These are phyloP conservation scores for Adrianichthys oophorus DNA, from an alignment of 2,797 vertebrate species.

Conservation along the genomic window DNA sequence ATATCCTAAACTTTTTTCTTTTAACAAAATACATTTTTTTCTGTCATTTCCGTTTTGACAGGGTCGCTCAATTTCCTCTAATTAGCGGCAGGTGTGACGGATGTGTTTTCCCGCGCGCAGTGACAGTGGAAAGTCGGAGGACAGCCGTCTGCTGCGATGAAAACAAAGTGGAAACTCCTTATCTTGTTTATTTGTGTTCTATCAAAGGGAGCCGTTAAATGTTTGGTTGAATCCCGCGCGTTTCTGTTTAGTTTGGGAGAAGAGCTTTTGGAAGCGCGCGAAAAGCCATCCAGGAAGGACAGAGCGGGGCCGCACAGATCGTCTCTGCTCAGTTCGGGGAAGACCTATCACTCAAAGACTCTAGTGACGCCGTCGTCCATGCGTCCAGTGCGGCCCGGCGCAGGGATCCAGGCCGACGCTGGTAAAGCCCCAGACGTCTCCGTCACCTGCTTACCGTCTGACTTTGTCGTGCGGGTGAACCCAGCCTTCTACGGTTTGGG, in stretches of 20 bases:
- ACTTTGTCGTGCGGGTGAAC: slow-evolving; percentile 68
- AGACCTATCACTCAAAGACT: not conserved
- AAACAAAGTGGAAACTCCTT: slow-evolving; percentile 43
- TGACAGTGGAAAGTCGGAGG: slow-evolving; percentile 9
- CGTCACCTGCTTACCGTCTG: slow-evolving; percentile 58
- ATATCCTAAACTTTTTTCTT: no score
- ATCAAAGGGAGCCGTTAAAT: slow-evolving; percentile 20
- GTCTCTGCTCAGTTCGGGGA: not conserved
- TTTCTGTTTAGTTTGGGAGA: not conserved
- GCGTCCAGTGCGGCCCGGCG: not conserved
- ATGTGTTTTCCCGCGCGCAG: slow-evolving; percentile 19
- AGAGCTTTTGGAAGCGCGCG: slow-evolving; percentile 4
- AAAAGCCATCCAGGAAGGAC: not conserved
- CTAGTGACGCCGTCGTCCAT: not conserved
- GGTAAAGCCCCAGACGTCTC: slow-evolving; percentile 60
- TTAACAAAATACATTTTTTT: no score
- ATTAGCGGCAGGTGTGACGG: slow-evolving; percentile 55
- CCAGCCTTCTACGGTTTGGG: slow-evolving; percentile 67
- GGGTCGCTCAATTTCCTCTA: slow-evolving; percentile 8
- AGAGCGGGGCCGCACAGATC: not conserved
- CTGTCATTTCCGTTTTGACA: no score
- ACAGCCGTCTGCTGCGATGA: slow-evolving; percentile 49
- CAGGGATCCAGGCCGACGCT: slow-evolving; percentile 4
- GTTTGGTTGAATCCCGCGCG: slow-evolving; percentile 9
- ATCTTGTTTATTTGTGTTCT: slow-evolving; percentile 47